Conservation (phyloP, 1,140 invertebrate genomes). For the Drosophila sechellia region DNA sequence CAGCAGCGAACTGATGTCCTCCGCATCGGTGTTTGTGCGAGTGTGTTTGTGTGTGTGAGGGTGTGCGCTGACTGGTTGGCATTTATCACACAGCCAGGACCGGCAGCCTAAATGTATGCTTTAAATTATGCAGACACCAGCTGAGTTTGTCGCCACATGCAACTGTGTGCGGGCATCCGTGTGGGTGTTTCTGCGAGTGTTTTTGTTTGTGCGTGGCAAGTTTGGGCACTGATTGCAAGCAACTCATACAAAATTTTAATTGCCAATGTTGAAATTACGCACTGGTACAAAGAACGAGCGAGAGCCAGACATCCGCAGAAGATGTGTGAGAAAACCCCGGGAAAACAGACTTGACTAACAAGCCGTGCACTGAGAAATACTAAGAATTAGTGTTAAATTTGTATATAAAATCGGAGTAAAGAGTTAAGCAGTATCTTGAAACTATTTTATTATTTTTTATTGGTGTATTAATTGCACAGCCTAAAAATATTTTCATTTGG, state of each 20-base stretch:
- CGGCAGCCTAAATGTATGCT: conserved; percentile 79
- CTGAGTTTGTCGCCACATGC: conserved; percentile 72
- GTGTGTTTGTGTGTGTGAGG: not conserved
- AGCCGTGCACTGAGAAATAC: conserved; percentile 7
- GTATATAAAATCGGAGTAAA: too few relatives aligned
- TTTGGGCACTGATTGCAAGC: conserved; percentile 78
- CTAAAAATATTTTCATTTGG: too few relatives aligned
- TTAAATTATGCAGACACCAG: conserved; percentile 83
- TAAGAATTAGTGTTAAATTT: not conserved
- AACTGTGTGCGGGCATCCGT: conserved; percentile 17
- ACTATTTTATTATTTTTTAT: too few relatives aligned
- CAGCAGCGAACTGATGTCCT: conserved; percentile 46
- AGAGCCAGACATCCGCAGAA: conserved; percentile 14
- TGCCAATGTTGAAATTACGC: conserved; percentile 80
- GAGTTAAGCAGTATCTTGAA: too few relatives aligned
- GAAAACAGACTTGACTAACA: conserved; percentile 65
- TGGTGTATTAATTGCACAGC: too few relatives aligned
- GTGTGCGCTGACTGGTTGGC: conserved; percentile 50
- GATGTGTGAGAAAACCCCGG: conserved; percentile 8
- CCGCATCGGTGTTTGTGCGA: not conserved
- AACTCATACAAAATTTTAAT: conserved; percentile 83
- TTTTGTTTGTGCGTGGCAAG: conserved; percentile 62
- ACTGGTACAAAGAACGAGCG: conserved; percentile 48
- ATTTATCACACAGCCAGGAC: conserved; percentile 76
- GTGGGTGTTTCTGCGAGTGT: conserved; percentile 26